Evolutionary conservation across 2,797 vertebrate species (phyloP).

Genomic region (Pyrrhura leucotis): DNA sequence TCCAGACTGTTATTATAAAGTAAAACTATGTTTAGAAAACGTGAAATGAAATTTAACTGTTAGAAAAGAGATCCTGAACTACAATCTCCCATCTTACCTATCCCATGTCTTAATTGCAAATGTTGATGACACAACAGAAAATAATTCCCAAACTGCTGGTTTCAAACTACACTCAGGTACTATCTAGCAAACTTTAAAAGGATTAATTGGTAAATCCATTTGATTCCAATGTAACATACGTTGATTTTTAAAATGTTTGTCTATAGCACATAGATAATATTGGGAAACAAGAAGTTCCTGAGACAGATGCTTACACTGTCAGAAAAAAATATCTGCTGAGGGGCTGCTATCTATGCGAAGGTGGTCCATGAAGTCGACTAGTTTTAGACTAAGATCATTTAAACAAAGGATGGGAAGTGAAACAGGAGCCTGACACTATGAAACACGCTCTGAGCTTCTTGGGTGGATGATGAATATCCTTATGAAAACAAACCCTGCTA

Average conservation of each 20-base stretch:
- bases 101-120: neutral
- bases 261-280: neutral
- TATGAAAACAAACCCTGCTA: neutral
- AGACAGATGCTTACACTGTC: neutral
- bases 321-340: neutral
- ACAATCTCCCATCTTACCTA: neutral
- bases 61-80: neutral
- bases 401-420: neutral
- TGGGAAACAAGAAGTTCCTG: neutral
- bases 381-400: neutral
- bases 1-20: neutral
- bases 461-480: neutral
- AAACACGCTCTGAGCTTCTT: neutral
- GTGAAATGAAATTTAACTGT: neutral
- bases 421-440: neutral
- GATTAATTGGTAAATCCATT: neutral
- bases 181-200: neutral
- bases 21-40: neutral
- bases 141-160: neutral
- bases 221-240: neutral
- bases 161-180: neutral
- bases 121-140: neutral
- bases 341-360: neutral
- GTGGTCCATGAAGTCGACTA: neutral
- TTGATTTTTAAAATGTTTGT: neutral